A percentile compares a stretch with the other conserved stretches of the same genome.
Evolutionary conservation across 2,797 vertebrate genomes (phyloP).

Genomic region (Falco concolor): DNA sequence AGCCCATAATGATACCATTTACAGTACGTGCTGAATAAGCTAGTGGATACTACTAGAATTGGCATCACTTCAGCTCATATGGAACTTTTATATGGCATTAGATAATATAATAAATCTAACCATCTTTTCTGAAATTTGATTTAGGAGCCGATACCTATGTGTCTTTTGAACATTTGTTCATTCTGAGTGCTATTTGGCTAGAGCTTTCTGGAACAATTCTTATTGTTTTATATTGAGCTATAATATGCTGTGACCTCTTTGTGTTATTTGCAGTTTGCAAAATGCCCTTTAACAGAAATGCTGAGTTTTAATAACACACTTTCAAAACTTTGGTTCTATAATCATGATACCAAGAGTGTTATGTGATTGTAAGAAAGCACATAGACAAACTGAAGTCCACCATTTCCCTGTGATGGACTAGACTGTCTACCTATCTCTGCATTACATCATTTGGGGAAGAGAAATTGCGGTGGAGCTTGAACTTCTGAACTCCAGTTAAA

Average conservation of each 20-base stretch:
- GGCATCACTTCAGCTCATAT: neutral
- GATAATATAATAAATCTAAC: neutral
- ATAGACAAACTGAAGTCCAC: neutral
- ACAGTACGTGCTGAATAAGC: neutral
- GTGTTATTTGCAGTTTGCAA: neutral
- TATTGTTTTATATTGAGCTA: neutral
- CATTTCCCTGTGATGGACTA: neutral
- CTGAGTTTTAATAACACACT: neutral
- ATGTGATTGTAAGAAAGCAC: neutral
- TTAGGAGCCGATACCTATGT: neutral
- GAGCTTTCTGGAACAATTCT: neutral
- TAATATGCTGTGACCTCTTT: neutral
- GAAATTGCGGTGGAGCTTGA: neutral
- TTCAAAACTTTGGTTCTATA: neutral
- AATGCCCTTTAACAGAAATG: neutral
- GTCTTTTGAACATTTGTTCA: neutral
- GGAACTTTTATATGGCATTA: neutral
- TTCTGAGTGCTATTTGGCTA: neutral
- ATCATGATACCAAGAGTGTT: neutral
- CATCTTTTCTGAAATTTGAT: neutral
- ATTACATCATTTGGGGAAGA: neutral
- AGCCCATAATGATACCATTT: neutral
- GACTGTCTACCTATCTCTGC: neutral
- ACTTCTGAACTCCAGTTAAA: neutral
- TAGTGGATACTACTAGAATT: neutral